Evolutionary conservation across 2,113 vertebrate species (phyloP).

Genomic region (Vombatus ursinus): DNA sequence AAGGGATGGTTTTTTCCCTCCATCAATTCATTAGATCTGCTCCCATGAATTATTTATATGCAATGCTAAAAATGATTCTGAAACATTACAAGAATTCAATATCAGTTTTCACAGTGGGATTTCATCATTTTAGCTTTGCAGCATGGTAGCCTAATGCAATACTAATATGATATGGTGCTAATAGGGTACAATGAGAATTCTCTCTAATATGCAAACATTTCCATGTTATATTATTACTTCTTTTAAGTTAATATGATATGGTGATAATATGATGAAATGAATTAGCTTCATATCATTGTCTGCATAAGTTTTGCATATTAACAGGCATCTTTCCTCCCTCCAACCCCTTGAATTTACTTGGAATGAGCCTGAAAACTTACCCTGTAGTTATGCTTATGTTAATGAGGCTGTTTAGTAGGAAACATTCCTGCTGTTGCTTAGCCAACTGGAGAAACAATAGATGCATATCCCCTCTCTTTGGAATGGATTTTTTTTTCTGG

Average conservation of each 20-base stretch:
- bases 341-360: slow-evolving; percentile 83
- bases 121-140: slow-evolving; percentile 86
- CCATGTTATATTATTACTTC: slow-evolving; percentile 88
- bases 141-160: slow-evolving; percentile 86
- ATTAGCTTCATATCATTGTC: slow-evolving; percentile 88
- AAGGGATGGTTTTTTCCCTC: slow-evolving; percentile 79
- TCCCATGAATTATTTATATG: slow-evolving; percentile 88
- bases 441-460: slow-evolving; percentile 87
- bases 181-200: slow-evolving; percentile 86
- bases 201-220: slow-evolving; percentile 89
- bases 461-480: slow-evolving; percentile 78
- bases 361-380: slow-evolving; percentile 88
- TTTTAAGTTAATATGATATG: slow-evolving; percentile 89
- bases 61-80: slow-evolving; percentile 87
- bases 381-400: slow-evolving; percentile 90
- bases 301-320: slow-evolving; percentile 87
- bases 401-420: slow-evolving; percentile 89
- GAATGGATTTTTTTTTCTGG: slow-evolving; percentile 77
- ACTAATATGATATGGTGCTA: slow-evolving; percentile 87
- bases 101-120: slow-evolving; percentile 90
- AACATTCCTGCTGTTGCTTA: slow-evolving; percentile 84
- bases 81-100: slow-evolving; percentile 89
- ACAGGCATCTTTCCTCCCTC: slow-evolving; percentile 80
- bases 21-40: slow-evolving; percentile 88
- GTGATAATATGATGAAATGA: slow-evolving; percentile 89